Percentiles rank a stretch among this genome's conserved stretches.
phyloP scores from a whole-genome alignment of 2,888 invertebrate genomes.

The Sialis lutaria region DNA sequence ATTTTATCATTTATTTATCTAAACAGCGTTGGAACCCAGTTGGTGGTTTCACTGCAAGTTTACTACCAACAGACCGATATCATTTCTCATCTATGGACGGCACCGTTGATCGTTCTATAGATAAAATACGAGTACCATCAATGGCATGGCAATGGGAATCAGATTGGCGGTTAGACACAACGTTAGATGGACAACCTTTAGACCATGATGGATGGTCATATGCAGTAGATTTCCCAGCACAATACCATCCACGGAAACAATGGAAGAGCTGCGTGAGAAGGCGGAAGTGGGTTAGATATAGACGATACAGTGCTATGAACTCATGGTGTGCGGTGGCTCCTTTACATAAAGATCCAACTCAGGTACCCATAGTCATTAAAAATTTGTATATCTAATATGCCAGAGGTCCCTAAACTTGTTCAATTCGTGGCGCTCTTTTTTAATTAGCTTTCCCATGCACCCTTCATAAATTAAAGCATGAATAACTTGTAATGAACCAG shows the following conservation, averaged over 20 bases:
- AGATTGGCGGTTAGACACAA: conserved; percentile 76
- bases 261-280: conserved; percentile 85
- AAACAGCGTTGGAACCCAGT: conserved; percentile 70
- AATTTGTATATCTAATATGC: no score
- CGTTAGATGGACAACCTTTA: conserved; percentile 69
- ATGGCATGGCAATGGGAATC: conserved; percentile 97
- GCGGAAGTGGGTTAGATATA: conserved; percentile 75
- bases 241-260: conserved; percentile 60
- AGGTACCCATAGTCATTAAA: conserved; percentile 22
- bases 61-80: conserved; percentile 77
- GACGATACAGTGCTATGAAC: conserved; percentile 77
- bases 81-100: conserved; percentile 78
- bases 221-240: conserved; percentile 78
- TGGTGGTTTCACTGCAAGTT: conserved; percentile 66
- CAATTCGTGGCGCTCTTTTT: no score
- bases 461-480: no score
- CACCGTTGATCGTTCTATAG: conserved; percentile 54
- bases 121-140: conserved; percentile 72
- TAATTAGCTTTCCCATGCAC: no score
- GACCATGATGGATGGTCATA: conserved; percentile 90
- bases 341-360: conserved; percentile 74
- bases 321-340: conserved; percentile 87
- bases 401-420: no score
- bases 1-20: not conserved
- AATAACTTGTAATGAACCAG: no score